phyloP scores from a whole-genome alignment of 2,888 invertebrate genomes.

The Diplazon laetatorius region DNA sequence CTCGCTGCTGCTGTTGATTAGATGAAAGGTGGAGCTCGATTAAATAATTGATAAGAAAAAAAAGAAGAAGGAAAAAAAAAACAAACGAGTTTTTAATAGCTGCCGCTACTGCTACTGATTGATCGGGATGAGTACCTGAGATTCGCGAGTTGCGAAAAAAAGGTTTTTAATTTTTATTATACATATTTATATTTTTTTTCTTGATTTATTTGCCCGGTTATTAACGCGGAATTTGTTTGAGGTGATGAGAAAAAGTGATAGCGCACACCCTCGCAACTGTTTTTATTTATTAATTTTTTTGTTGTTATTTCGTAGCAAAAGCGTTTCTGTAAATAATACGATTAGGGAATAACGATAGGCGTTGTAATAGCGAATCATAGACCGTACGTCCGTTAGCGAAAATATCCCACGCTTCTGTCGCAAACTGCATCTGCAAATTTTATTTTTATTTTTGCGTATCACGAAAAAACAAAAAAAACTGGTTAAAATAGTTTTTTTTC shows the following conservation, averaged over 20 bases:
- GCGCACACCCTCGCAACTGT: conserved; percentile 31
- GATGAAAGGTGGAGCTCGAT: conserved; percentile 59
- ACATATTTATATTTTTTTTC: not conserved
- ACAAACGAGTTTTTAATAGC: conserved; percentile 7
- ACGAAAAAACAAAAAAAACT: not conserved
- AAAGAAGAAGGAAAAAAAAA: conserved; percentile 29
- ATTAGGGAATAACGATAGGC: conserved; percentile 38
- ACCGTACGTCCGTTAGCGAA: conserved; percentile 14
- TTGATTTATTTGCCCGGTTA: conserved; percentile 9
- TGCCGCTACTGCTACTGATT: conserved; percentile 45
- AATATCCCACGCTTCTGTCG: conserved; percentile 10
- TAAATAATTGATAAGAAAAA: conserved; percentile 34
- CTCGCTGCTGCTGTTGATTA: conserved; percentile 74
- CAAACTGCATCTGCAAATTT: conserved; percentile 30
- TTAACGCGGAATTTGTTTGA: conserved; percentile 20
- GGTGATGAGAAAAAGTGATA: conserved; percentile 1
- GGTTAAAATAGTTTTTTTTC: too few species aligned
- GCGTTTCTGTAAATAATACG: conserved; percentile 59
- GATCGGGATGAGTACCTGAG: conserved; percentile 59
- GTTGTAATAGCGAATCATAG: conserved; percentile 18
- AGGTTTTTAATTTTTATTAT: not conserved
- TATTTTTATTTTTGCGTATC: conserved; percentile 2
- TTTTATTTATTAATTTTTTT: not conserved
- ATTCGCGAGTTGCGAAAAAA: conserved; percentile 47
- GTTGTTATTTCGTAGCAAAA: conserved; percentile 25